phyloP scores from a whole-genome alignment of 2,888 invertebrate genomes.

The Mesorhabditis spiculigera region DNA sequence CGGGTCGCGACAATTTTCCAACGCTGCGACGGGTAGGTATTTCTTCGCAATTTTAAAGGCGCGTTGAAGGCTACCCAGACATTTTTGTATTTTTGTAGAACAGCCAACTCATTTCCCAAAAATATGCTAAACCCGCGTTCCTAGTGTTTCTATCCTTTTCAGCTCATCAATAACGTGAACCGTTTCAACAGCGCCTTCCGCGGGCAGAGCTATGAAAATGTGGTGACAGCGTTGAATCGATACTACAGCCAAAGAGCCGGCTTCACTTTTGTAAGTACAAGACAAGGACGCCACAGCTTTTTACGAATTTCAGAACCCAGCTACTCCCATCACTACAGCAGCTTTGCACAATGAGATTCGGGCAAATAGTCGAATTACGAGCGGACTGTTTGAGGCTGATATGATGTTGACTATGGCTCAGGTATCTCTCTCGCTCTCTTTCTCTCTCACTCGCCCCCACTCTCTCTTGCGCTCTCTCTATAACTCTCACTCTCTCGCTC shows the following conservation, averaged over 20 bases:
- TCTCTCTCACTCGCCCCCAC: too few relatives aligned
- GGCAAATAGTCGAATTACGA: conserved; percentile 25
- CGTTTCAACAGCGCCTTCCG: conserved; percentile 24
- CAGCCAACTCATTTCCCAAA: conserved; percentile 16
- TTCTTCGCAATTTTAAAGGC: neutral
- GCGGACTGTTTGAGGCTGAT: conserved; percentile 27
- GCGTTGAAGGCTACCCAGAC: too few relatives aligned
- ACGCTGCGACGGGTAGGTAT: conserved; percentile 9
- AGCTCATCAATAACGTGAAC: conserved; percentile 33
- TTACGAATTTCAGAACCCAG: neutral
- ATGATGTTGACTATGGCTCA: conserved; percentile 10
- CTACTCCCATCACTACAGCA: neutral
- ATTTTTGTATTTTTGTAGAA: neutral
- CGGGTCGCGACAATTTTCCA: conserved; percentile 6
- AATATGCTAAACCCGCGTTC: neutral
- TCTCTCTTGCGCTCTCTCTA: too few relatives aligned
- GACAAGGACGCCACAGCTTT: neutral
- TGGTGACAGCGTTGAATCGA: conserved; percentile 24
- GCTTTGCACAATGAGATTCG: conserved; percentile 21
- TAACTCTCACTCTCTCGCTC: too few relatives aligned
- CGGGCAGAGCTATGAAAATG: conserved; percentile 36
- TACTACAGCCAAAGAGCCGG: conserved; percentile 27
- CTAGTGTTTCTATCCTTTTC: conserved; percentile 8
- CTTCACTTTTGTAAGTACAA: conserved; percentile 22
- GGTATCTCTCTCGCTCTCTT: neutral